phyloP scores from a whole-genome alignment of 2,888 invertebrate genomes.

The Aricia artaxerxes region DNA sequence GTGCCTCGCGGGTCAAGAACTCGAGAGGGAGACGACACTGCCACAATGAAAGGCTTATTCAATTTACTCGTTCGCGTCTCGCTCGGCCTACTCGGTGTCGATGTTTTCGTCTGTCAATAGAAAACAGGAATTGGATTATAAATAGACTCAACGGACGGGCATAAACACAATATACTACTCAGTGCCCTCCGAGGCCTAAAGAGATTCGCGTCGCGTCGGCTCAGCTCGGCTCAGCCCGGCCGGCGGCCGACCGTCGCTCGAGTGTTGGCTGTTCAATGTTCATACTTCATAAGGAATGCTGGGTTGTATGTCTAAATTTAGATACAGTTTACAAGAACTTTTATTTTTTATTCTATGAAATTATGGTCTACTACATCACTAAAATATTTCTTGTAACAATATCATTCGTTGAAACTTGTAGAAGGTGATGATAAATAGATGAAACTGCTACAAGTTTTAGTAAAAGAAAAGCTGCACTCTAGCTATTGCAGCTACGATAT shows the following conservation, averaged over 20 bases:
- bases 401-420: too few relatives aligned
- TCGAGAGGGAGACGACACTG: conserved; percentile 4
- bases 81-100: background rate
- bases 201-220: background rate
- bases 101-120: background rate
- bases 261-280: background rate
- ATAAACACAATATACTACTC: background rate
- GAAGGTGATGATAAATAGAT: too few relatives aligned
- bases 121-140: background rate
- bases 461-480: too few relatives aligned
- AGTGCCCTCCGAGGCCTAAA: conserved; percentile 2
- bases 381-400: too few relatives aligned
- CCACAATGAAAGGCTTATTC: conserved; percentile 7
- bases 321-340: too few relatives aligned
- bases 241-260: background rate
- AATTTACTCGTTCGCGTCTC: background rate
- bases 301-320: too few relatives aligned
- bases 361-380: too few relatives aligned
- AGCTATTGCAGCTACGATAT: too few relatives aligned
- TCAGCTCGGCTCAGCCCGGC: background rate
- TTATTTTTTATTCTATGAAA: too few relatives aligned
- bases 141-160: background rate
- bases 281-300: background rate
- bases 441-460: too few relatives aligned
- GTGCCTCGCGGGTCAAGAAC: conserved; percentile 9